Conservation (phyloP, 2,113 vertebrate genomes). For the Leptobrachium ailaonicum region DNA sequence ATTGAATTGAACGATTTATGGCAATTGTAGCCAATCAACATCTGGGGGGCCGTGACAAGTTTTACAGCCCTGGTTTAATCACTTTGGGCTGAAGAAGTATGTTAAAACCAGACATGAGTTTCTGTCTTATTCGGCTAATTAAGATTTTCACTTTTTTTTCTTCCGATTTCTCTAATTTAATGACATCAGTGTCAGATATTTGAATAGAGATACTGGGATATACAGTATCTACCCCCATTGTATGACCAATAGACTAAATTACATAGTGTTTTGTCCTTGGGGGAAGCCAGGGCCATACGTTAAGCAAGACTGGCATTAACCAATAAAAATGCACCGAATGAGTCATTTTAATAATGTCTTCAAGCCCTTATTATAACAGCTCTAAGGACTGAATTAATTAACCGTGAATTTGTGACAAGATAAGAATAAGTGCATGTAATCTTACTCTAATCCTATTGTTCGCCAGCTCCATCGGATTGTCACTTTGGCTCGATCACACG, state of each 20-base stretch:
- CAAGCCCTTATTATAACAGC: not conserved
- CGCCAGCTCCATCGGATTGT: slow-evolving; percentile 7
- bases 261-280: not conserved
- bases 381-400: not conserved
- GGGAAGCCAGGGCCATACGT: not conserved
- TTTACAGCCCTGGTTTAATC: no score
- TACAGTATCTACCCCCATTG: not conserved
- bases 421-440: not conserved
- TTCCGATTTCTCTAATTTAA: no score
- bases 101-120: no score
- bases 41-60: no score
- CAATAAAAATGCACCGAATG: not conserved
- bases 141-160: no score
- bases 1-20: no score
- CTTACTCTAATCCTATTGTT: not conserved
- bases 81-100: no score
- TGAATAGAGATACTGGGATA: not conserved
- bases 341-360: not conserved
- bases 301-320: no score
- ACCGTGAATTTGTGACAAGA: not conserved
- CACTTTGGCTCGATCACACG: slow-evolving; percentile 4
- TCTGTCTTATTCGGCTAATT: no score
- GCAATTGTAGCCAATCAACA: no score
- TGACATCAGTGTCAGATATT: no score
- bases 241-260: not conserved